Evolutionary conservation across 2,113 vertebrate species (phyloP).

Genomic region (Apus apus): DNA sequence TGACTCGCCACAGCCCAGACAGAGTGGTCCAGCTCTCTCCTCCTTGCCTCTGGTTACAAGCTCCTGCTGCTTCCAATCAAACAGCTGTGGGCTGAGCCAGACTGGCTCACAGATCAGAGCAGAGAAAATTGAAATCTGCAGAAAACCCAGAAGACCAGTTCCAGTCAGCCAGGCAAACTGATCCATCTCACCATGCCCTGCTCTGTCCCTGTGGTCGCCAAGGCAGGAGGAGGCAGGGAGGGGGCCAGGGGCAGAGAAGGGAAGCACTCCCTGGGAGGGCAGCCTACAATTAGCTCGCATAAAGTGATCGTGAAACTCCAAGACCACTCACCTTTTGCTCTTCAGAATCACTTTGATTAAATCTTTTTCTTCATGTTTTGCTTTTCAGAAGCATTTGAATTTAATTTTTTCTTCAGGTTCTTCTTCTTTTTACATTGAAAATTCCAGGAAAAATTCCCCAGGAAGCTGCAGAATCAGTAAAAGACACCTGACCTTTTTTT

Average conservation of each 20-base stretch:
- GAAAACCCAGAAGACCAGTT: neutral
- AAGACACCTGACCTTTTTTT: neutral
- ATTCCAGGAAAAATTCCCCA: neutral
- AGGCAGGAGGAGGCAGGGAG: neutral
- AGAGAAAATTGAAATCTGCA: neutral
- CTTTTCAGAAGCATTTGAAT: neutral
- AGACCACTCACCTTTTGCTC: neutral
- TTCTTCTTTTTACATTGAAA: neutral
- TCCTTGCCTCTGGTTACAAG: neutral
- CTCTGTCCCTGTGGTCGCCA: neutral
- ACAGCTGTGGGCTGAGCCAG: neutral
- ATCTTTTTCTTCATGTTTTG: neutral
- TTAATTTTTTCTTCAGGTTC: neutral
- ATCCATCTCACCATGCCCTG: neutral
- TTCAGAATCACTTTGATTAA: neutral
- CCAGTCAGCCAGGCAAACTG: neutral
- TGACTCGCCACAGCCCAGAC: rapidly evolving
- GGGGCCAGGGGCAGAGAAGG: neutral
- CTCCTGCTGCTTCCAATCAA: neutral
- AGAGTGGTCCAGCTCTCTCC: neutral
- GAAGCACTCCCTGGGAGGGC: rapidly evolving
- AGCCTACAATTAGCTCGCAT: neutral
- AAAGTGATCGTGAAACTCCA: neutral
- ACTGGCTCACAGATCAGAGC: neutral
- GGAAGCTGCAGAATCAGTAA: neutral